A percentile compares a stretch with the other conserved stretches of the same genome.
Conservation (phyloP, 2,888 invertebrate genomes). For the Metalampra italica region DNA sequence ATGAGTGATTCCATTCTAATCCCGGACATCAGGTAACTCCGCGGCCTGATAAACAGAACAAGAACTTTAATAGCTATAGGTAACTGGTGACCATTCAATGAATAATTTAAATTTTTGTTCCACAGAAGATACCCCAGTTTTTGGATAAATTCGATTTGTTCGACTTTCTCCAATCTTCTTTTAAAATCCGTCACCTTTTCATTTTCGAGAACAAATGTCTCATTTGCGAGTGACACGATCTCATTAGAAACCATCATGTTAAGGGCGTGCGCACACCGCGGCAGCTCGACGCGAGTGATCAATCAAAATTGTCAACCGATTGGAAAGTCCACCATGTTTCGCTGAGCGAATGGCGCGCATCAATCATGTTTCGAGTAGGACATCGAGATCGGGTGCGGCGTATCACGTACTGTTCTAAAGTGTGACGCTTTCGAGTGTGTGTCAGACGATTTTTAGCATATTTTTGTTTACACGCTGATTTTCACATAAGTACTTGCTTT, state of each 20-base stretch:
- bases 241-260: slow-evolving; percentile 41
- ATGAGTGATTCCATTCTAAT: too few relatives aligned
- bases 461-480: slow-evolving; percentile 1
- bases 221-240: slow-evolving; percentile 32
- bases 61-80: too few relatives aligned
- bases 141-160: too few relatives aligned
- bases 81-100: too few relatives aligned
- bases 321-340: slow-evolving; percentile 61
- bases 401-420: slow-evolving; percentile 5
- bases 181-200: neutral
- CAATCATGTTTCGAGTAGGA: slow-evolving; percentile 54
- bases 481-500: too few relatives aligned
- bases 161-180: too few relatives aligned
- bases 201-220: slow-evolving; percentile 17
- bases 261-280: slow-evolving; percentile 41
- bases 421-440: slow-evolving; percentile 4
- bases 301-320: slow-evolving; percentile 76
- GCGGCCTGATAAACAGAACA: too few relatives aligned
- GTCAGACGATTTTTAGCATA: neutral
- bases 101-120: too few relatives aligned
- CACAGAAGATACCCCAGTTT: too few relatives aligned
- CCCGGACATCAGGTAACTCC: too few relatives aligned
- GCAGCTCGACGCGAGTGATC: slow-evolving; percentile 41
- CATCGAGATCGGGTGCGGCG: slow-evolving; percentile 9
- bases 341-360: slow-evolving; percentile 54